phyloP scores from a whole-genome alignment of 2,888 invertebrate species.

The Cepaea hortensis region DNA sequence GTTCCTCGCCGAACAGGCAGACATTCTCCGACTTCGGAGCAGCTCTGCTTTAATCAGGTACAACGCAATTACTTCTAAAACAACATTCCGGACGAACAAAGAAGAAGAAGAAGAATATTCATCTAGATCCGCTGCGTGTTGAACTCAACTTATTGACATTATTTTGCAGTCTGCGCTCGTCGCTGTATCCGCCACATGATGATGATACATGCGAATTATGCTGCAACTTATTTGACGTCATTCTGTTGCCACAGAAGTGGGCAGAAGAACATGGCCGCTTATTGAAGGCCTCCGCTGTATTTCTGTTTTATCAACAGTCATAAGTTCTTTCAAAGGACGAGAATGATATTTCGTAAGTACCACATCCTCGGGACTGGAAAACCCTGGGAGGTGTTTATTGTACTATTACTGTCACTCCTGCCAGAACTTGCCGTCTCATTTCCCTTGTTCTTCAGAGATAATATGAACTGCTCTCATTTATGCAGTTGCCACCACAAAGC shows the following conservation, averaged over 20 bases:
- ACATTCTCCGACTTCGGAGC: too few species aligned
- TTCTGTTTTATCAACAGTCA: neutral
- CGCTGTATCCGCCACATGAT: too few species aligned
- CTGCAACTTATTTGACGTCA: neutral
- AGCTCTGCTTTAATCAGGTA: too few species aligned
- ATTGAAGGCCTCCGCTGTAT: neutral
- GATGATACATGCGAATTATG: neutral
- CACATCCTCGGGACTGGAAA: neutral
- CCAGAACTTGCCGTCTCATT: neutral
- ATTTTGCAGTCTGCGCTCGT: too few species aligned
- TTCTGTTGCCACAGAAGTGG: neutral
- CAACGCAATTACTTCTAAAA: too few species aligned
- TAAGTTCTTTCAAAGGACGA: neutral
- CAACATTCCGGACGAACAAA: too few species aligned
- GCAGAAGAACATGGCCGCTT: neutral
- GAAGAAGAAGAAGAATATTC: too few species aligned
- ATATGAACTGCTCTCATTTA: constrained; percentile 38
- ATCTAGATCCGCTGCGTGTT: too few species aligned
- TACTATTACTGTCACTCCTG: neutral
- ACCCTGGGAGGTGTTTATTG: neutral
- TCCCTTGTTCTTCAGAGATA: neutral
- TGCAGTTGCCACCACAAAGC: constrained; percentile 25
- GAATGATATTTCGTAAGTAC: constrained; percentile 23
- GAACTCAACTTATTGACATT: too few species aligned
- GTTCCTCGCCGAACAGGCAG: too few species aligned